Evolutionary conservation across 2,797 vertebrate genomes (phyloP).

Genomic region (Lacerta bilineata): DNA sequence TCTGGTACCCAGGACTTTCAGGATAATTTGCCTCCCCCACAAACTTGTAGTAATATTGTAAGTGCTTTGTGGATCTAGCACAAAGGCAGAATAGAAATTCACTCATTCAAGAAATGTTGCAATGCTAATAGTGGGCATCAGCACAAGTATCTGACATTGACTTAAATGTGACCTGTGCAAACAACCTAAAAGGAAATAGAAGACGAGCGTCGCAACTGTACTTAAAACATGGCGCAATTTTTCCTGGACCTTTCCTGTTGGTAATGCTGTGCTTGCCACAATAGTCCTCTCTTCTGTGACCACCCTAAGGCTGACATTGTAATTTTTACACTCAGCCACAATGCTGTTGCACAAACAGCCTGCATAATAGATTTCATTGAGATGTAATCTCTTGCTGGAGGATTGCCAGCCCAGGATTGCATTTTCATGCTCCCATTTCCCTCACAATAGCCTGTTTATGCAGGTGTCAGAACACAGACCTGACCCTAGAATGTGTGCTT

Average conservation of each 20-base stretch:
- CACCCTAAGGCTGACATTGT: background rate
- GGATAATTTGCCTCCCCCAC: too few species aligned
- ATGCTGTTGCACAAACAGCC: constrained; percentile 5
- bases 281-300: background rate
- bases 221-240: background rate
- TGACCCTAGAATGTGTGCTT: background rate
- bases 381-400: background rate
- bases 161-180: background rate
- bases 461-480: background rate
- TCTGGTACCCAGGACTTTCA: too few species aligned
- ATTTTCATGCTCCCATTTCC: background rate
- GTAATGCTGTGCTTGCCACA: background rate
- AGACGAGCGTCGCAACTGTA: too few species aligned
- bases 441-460: background rate
- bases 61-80: too few species aligned
- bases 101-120: background rate
- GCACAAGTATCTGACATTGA: background rate
- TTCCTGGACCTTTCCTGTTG: background rate
- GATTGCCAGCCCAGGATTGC: background rate
- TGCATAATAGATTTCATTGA: constrained; percentile 6
- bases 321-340: constrained; percentile 1
- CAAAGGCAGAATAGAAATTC: background rate
- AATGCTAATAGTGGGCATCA: background rate
- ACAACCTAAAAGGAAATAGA: background rate
- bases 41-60: too few species aligned